A percentile compares a stretch with the other conserved stretches of the same genome.
Evolutionary conservation across 2,888 invertebrate genomes (phyloP).

Genomic region (Ophonus ardosiacus): DNA sequence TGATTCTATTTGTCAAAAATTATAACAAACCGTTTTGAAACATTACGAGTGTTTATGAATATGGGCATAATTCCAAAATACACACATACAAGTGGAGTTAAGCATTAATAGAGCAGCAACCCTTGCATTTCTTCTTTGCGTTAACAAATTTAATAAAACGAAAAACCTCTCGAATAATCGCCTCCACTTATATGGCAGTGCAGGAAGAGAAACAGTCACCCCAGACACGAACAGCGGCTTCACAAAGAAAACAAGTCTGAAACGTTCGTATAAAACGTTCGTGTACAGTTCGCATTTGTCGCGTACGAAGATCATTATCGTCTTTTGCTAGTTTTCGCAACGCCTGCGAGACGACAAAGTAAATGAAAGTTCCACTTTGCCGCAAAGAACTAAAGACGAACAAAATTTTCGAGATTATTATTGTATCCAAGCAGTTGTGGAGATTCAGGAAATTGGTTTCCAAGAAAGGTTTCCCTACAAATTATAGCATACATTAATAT

Average conservation of each 20-base stretch:
- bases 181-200: not conserved
- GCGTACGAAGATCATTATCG: slow-evolving; percentile 37
- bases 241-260: slow-evolving; percentile 34
- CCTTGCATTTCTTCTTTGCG: not conserved
- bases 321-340: slow-evolving; percentile 42
- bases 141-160: not conserved
- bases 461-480: not conserved
- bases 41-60: no score
- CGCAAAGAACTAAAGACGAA: slow-evolving; percentile 11
- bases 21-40: no score
- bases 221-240: not conserved
- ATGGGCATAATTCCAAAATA: no score
- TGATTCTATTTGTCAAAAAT: no score
- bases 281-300: slow-evolving; percentile 13
- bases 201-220: not conserved
- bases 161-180: not conserved
- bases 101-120: not conserved
- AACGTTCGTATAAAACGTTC: slow-evolving; percentile 34
- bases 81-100: no score
- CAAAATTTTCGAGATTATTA: slow-evolving; percentile 18
- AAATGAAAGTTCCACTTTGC: slow-evolving; percentile 43
- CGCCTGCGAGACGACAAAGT: slow-evolving; percentile 9
- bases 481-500: not conserved
- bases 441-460: not conserved
- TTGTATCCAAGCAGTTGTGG: not conserved